Evolutionary conservation across 2,888 invertebrate genomes (phyloP).

Genomic region (Suillia variegata): DNA sequence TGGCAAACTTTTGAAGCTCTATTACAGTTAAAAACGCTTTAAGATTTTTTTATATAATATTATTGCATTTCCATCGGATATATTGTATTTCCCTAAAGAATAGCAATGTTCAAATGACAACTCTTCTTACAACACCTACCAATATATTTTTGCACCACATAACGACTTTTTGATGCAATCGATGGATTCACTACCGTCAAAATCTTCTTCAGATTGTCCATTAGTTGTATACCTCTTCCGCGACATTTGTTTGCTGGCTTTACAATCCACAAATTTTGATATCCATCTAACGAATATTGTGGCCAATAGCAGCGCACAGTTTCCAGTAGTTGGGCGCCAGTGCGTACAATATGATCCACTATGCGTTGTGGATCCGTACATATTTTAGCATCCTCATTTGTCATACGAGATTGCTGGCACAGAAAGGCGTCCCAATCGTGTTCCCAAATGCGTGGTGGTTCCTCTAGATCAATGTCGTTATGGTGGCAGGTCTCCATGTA

Average conservation of each 20-base stretch:
- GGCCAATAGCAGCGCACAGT: conserved; percentile 77
- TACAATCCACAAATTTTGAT: conserved; percentile 90
- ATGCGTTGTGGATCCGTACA: conserved; percentile 47
- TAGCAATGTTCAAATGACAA: too few species aligned
- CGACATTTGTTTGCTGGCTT: conserved; percentile 94
- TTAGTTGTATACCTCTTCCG: conserved; percentile 86
- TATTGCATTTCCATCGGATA: too few species aligned
- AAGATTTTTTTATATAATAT: too few species aligned
- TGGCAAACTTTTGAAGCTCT: too few species aligned
- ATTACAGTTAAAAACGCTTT: too few species aligned
- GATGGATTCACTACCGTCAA: conserved; percentile 73
- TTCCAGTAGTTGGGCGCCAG: conserved; percentile 68
- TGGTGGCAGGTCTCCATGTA: conserved; percentile 76
- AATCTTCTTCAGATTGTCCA: conserved; percentile 86
- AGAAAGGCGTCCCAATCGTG: conserved; percentile 91
- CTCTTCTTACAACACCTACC: conserved; percentile 72
- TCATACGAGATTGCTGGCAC: conserved; percentile 70
- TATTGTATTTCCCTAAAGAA: too few species aligned
- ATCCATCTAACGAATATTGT: conserved; percentile 82
- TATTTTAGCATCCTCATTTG: conserved; percentile 69
- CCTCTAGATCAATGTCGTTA: conserved; percentile 71
- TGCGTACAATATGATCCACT: conserved; percentile 50
- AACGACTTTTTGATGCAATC: conserved; percentile 74
- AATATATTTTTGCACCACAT: conserved; percentile 94
- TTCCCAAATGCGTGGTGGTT: conserved; percentile 70